A percentile compares a stretch with the other conserved stretches of the same genome.
Conservation (phyloP, 1,140 invertebrate genomes). For the Gryon sp. region DNA sequence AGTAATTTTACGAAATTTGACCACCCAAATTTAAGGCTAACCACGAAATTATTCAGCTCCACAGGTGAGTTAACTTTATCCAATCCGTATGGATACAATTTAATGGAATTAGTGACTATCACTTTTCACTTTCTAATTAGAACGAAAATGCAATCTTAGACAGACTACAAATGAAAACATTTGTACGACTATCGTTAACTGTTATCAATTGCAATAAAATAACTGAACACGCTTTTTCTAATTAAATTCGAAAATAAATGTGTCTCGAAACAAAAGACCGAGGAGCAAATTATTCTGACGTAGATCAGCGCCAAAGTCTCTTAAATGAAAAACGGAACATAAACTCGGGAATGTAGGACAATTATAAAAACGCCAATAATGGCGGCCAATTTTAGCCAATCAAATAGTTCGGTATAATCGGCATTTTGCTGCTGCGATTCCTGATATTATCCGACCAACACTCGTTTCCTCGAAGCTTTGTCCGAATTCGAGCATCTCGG, state of each 20-base stretch:
- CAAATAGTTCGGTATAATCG: constrained; percentile 23
- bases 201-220: constrained; percentile 38
- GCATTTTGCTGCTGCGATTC: constrained; percentile 20
- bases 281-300: background rate
- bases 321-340: constrained; percentile 24
- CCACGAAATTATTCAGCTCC: constrained; percentile 47
- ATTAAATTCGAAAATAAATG: constrained; percentile 24
- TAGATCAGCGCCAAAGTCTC: background rate
- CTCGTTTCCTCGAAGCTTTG: constrained; percentile 3
- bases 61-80: constrained; percentile 46
- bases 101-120: constrained; percentile 31
- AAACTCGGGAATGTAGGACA: constrained; percentile 10
- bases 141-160: constrained; percentile 31
- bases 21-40: constrained; percentile 39
- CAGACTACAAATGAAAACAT: constrained; percentile 18
- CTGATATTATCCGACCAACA: constrained; percentile 32
- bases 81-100: constrained; percentile 22
- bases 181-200: constrained; percentile 3
- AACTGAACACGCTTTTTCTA: constrained; percentile 5
- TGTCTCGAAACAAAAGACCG: constrained; percentile 2
- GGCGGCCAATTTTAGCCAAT: constrained; percentile 9
- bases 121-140: constrained; percentile 47
- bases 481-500: constrained; percentile 12
- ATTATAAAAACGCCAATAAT: constrained; percentile 38
- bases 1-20: constrained; percentile 42